phyloP scores from a whole-genome alignment of 1,140 invertebrate species.

The Pseudomyrmex cubaensis region DNA sequence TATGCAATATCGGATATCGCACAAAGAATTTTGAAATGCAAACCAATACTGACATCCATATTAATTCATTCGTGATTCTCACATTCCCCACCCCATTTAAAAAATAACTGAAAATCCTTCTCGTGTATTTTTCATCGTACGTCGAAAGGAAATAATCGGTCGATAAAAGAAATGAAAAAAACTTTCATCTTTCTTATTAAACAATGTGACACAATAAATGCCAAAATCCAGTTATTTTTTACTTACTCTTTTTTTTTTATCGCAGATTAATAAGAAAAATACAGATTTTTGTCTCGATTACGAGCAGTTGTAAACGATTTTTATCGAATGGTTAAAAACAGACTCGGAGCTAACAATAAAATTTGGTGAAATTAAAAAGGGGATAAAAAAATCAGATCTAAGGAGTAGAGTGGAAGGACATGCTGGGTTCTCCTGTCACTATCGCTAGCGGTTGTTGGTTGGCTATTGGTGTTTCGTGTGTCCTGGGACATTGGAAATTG shows the following conservation, averaged over 20 bases:
- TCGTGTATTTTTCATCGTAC: slow-evolving; percentile 31
- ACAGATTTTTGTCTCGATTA: background rate
- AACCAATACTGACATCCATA: slow-evolving; percentile 46
- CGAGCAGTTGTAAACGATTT: slow-evolving; percentile 33
- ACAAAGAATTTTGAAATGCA: slow-evolving; percentile 49
- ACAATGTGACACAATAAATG: slow-evolving; percentile 14
- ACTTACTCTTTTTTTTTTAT: background rate
- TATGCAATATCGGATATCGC: slow-evolving; percentile 29
- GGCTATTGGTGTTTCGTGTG: slow-evolving; percentile 68
- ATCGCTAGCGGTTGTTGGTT: slow-evolving; percentile 82
- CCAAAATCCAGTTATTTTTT: background rate
- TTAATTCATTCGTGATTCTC: slow-evolving; percentile 49
- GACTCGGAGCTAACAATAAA: slow-evolving; percentile 52
- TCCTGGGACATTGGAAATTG: slow-evolving; percentile 66
- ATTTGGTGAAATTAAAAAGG: slow-evolving; percentile 46
- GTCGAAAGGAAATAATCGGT: background rate
- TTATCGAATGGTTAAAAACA: slow-evolving; percentile 54
- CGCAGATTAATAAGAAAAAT: background rate
- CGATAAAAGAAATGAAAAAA: slow-evolving; percentile 2
- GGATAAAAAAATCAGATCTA: slow-evolving; percentile 37
- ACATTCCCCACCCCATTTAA: slow-evolving; percentile 2
- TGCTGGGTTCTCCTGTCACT: slow-evolving; percentile 85
- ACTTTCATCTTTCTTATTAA: slow-evolving; percentile 37
- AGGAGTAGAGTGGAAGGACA: slow-evolving; percentile 71
- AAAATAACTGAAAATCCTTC: slow-evolving; percentile 37